Percentiles rank a stretch among this genome's conserved stretches.
Evolutionary conservation across 2,113 vertebrate genomes (phyloP).

Genomic region (Alouatta palliata): DNA sequence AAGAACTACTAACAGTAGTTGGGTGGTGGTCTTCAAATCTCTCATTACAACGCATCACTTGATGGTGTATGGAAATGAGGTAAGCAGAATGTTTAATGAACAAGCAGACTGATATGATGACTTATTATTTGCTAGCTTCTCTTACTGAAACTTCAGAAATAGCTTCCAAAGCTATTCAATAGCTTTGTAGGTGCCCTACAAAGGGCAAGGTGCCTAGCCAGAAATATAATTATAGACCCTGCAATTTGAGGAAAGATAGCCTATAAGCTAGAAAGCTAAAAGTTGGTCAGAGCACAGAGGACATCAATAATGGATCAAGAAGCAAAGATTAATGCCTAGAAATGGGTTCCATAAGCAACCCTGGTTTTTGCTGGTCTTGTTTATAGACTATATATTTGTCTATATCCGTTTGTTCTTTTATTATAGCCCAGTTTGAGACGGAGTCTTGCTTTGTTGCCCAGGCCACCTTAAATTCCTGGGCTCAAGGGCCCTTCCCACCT

Average conservation of each 20-base stretch:
- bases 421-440: background rate
- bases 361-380: background rate
- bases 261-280: background rate
- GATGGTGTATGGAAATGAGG: conserved; percentile 99
- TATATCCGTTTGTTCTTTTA: background rate
- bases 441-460: background rate
- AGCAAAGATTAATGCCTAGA: background rate
- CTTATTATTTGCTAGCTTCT: conserved; percentile 21
- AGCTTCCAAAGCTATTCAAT: background rate
- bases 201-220: background rate
- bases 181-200: too few species aligned
- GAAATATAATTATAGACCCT: background rate
- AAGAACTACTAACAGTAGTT: conserved; percentile 98
- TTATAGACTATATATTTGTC: background rate
- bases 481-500: too few species aligned
- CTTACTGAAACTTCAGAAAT: background rate
- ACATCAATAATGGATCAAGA: conserved; percentile 44
- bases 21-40: conserved; percentile 99
- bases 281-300: background rate
- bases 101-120: background rate
- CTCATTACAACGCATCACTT: conserved; percentile 98
- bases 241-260: background rate
- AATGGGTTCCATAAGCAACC: background rate
- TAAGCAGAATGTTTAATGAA: conserved; percentile 79
- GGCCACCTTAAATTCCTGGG: too few species aligned